Percentiles rank a stretch among this genome's conserved stretches.
Conservation (phyloP, 2,888 invertebrate species). For the Eugnorisma glareosa region DNA sequence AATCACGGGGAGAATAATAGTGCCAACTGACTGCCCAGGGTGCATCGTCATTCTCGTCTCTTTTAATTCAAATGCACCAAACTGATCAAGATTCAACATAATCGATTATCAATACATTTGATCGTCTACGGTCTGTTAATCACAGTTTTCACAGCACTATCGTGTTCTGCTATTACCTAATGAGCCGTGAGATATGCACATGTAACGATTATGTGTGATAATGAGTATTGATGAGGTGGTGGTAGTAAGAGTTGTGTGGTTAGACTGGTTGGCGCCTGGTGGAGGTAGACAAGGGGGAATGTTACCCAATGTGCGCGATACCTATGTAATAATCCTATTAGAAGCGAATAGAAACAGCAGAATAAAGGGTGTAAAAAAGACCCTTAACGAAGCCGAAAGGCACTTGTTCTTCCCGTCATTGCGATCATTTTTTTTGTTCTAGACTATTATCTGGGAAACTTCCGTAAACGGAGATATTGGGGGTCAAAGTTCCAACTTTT, state of each 20-base stretch:
- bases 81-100: slow-evolving; percentile 38
- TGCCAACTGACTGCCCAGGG: too few relatives aligned
- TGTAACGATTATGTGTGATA: slow-evolving; percentile 52
- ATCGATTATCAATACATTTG: slow-evolving; percentile 46
- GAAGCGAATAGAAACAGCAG: too few relatives aligned
- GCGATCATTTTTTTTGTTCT: too few relatives aligned
- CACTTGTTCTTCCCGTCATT: too few relatives aligned
- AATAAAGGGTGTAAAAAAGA: too few relatives aligned
- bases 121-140: slow-evolving; percentile 37
- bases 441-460: too few relatives aligned
- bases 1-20: too few relatives aligned
- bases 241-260: slow-evolving; percentile 14
- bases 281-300: neutral
- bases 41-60: neutral
- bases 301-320: neutral
- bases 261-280: slow-evolving; percentile 3
- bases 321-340: too few relatives aligned
- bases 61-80: neutral
- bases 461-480: too few relatives aligned
- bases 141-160: slow-evolving; percentile 43
- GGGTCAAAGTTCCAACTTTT: too few relatives aligned
- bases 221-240: slow-evolving; percentile 12
- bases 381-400: too few relatives aligned
- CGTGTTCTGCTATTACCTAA: slow-evolving; percentile 30
- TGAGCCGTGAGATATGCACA: slow-evolving; percentile 48